Conservation (phyloP, 2,888 invertebrate genomes). For the Cephus spinipes region DNA sequence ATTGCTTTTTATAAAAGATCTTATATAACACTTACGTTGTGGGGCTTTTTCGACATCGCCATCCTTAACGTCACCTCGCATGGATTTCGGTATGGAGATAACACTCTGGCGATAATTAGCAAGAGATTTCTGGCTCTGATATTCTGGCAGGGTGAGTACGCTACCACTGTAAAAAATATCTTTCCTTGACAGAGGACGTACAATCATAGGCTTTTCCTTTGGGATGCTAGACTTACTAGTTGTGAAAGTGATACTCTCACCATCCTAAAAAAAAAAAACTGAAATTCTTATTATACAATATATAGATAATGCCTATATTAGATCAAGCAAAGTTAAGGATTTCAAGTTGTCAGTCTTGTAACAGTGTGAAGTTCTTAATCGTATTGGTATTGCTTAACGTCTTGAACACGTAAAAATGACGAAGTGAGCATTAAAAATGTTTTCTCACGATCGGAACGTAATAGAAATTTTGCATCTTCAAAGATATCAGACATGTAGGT, state of each 20-base stretch:
- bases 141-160: constrained; percentile 92
- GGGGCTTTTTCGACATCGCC: constrained; percentile 74
- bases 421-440: not conserved
- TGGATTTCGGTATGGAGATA: constrained; percentile 83
- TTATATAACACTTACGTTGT: constrained; percentile 71
- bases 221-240: constrained; percentile 67
- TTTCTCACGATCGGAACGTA: not conserved
- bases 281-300: not conserved
- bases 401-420: not conserved
- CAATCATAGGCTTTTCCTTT: constrained; percentile 76
- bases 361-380: not conserved
- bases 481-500: not conserved
- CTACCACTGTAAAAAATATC: constrained; percentile 99
- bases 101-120: constrained; percentile 93
- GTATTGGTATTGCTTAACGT: not conserved
- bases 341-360: not conserved
- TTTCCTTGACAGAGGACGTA: constrained; percentile 91
- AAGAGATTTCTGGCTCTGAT: constrained; percentile 91
- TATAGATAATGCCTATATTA: not conserved
- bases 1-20: not conserved
- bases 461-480: not conserved
- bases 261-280: constrained; percentile 65
- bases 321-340: not conserved
- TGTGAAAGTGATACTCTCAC: constrained; percentile 78
- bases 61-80: constrained; percentile 71